Base-by-base conservation (phyloP, 2,888 invertebrate genomes). In the Drosophila sordidula region DNA sequence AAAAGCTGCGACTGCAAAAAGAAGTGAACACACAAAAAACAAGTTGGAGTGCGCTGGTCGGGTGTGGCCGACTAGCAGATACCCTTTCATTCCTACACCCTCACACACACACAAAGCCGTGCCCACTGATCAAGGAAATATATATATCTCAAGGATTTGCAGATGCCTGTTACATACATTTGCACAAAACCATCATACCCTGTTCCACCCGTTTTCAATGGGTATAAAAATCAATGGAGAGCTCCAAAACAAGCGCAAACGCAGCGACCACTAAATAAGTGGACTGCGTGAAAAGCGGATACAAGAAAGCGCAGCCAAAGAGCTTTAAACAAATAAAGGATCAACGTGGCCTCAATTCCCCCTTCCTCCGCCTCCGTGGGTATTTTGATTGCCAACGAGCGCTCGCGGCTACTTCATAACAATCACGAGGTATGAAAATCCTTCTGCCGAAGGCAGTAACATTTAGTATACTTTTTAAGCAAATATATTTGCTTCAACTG, bases 161-260 rank as follows among this genome's bases (percentile, higher is more conserved):
- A 18, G 18, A 18, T 18, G 18, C 18, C 18, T 18, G 18, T 18
- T 18, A 18, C 18, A 18, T 18, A 18, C 18, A 18, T 2, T 18
- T 18, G 18, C 18, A 18, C 18, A 18, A 18, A 18, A 18, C 18
- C 18, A 18, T 1, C 2, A 18, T 18, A 18, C 18, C 18, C 18
- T 18, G 18, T 18, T 18, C 2, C 2, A 18, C 18, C 18, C 18
- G 2, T 18, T 18, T 18, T 18, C 18, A 18, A 18, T 18, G 18
- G 18, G 18, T 18, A 18, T 18, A 14, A 64, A 80, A 77, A 66
- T 68, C 85, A 68, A 74, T 77, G 59, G 61, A 73, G n/a, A 47
- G 44, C 52, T 50, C 44, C 56, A 64, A 32, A 32, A 49, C 32
- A 50, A 66, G 45, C 39, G 56, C 45, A 64, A 62, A 47, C 39